Evolutionary conservation across 2,888 invertebrate genomes (phyloP), one percentile per base, ranked within the genome.

Genomic region (Polymixis flavicincta): DNA sequence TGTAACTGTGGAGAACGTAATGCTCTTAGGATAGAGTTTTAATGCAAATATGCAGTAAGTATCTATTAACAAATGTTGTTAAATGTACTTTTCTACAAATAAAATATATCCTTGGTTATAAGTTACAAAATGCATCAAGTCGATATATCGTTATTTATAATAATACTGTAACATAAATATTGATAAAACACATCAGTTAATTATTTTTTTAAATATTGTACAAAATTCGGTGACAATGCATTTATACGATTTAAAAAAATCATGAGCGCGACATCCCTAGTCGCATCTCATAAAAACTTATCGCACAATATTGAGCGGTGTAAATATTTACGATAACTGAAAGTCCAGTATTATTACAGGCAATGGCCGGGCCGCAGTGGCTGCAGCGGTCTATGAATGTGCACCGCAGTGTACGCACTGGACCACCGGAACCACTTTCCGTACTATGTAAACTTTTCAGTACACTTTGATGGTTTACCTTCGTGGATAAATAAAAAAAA

Each of bases 321-420:
- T 91, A 92, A 93, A 94, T 93, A 93, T 93, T 94, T 93, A 93
- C 89, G 90, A 91, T 89, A 76, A 85, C 88, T 91, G 92, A 93
- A 93, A 90, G 91, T 89, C 89, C 90, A 87, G 87, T 88, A 88
- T 91, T 90, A 90, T 90, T 89, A 89, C 71, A 71, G 63, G 28
- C 32, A n/a, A 17, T 60, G 64, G 37, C 3, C 37, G 8, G 64
- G 37, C 3, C 37, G 8, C 8, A 57, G n/a, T 28, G 19, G 55
- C 3, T n/a, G 28, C 22, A 60, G 14, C 37, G 76, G 60, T 79
- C 52, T 17, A n/a, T 28, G 59, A 60, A 76, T 71, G 52, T 65
- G 57, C 63, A 70, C 28, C 63, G 25, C 66, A 57, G 67, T 72
- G 63, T 54, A 68, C 17, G 68, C 52, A 76, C 66, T 55, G 17